Percentiles rank a stretch among this genome's conserved stretches.
Conservation (phyloP, 2,113 vertebrate species). For the Beaufortia kweichowensis region DNA sequence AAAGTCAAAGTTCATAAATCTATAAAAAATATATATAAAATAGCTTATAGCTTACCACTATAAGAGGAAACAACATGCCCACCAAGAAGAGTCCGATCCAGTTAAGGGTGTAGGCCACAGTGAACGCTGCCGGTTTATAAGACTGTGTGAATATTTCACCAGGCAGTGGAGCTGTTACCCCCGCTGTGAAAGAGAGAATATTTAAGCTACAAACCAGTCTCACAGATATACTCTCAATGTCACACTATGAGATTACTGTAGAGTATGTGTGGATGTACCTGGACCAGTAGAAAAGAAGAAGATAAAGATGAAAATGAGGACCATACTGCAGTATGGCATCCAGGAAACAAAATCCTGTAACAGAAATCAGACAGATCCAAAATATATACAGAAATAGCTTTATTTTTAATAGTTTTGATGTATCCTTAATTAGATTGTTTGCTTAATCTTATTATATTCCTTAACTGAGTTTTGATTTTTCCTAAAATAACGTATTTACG, state of each 20-base stretch:
- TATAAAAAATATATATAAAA: no score
- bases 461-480: no score
- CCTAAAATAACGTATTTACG: no score
- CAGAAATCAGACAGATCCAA: slow-evolving; percentile 25
- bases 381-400: neutral
- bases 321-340: slow-evolving; percentile 81
- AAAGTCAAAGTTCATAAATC: no score
- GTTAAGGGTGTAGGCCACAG: slow-evolving; percentile 66
- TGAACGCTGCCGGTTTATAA: slow-evolving; percentile 75
- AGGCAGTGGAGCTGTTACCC: slow-evolving; percentile 65
- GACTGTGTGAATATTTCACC: slow-evolving; percentile 79
- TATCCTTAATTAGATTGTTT: no score
- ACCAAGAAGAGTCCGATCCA: slow-evolving; percentile 78
- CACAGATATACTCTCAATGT: neutral
- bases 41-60: slow-evolving; percentile 72
- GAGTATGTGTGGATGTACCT: slow-evolving; percentile 63
- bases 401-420: no score
- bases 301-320: slow-evolving; percentile 77
- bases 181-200: slow-evolving; percentile 64
- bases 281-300: slow-evolving; percentile 76
- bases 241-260: neutral
- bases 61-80: slow-evolving; percentile 78
- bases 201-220: neutral
- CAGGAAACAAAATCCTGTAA: slow-evolving; percentile 68
- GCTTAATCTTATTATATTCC: no score